Base-by-base conservation (phyloP, 2,797 vertebrate species). In the Micromesistius poutassou region DNA sequence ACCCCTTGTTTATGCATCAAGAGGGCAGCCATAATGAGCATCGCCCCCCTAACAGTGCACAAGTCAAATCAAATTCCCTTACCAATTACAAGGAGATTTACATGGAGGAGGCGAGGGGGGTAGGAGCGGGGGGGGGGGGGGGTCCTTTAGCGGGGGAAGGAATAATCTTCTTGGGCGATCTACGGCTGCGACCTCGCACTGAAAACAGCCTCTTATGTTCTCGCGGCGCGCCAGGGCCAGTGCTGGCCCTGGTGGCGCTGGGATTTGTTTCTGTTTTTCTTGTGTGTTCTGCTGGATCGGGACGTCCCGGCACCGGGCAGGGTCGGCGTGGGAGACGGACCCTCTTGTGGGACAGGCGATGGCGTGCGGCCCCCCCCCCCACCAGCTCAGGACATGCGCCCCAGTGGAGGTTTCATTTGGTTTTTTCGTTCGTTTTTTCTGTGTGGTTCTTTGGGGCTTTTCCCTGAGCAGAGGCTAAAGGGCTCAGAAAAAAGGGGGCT, bases 401-500 rank as follows among this genome's bases (percentile, higher is more conserved):
- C 92, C 90, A 87, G 88, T 87, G 90, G 89, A 91, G 87, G 91
- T 93, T 90, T 19, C 2, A 16, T 19, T 40, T 40, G 1, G 4
- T 36, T 36, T 36, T 36, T 36, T 36, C 7, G 2, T 36, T 36
- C 93, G 36, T 81, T 89, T 91, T n/a, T 89, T 87, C 93, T 91
- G 90, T 95, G 94, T 95, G 94, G 93, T 94, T 91, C 91, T 93
- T 87, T n/a, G n/a, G 89, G 38, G 40, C 42, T 74, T 94, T 95
- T 93, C 92, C 90, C 93, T 92, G 93, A 95, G 94, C 93, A 87
- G 93, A 93, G 91, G 93, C 94, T 95, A 95, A 96, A 96, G 87
- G 86, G 90, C 91, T 92, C 87, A 90, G 96, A 74, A 96, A 95
- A 31, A n/a, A n/a, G n/a, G 31, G 31, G 94, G 94, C 94, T 97